These are phyloP conservation scores for Thelaira solivaga DNA, from an alignment of 2,888 invertebrate genomes.

Conservation along the genomic window DNA sequence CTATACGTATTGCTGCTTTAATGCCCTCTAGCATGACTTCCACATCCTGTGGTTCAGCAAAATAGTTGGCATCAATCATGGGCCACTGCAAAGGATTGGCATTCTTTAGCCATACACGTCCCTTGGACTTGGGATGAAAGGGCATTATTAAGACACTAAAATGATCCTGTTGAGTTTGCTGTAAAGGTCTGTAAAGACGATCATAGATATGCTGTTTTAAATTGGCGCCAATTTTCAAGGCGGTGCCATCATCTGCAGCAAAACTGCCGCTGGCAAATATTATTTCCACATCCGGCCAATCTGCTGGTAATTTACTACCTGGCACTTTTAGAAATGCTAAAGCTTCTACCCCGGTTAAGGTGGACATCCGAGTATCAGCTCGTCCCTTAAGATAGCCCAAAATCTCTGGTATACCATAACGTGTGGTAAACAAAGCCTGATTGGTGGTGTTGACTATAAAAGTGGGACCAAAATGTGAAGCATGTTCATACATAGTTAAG, in stretches of 20 bases:
- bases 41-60: constrained; percentile 82
- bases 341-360: constrained; percentile 80
- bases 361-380: constrained; percentile 80
- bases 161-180: constrained; percentile 78
- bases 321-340: constrained; percentile 81
- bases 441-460: constrained; percentile 74
- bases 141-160: constrained; percentile 82
- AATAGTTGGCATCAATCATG: constrained; percentile 88
- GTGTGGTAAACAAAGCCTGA: constrained; percentile 60
- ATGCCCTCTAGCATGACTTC: constrained; percentile 81
- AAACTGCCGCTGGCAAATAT: constrained; percentile 81
- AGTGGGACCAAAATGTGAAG: constrained; percentile 73
- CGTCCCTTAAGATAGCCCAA: constrained; percentile 77
- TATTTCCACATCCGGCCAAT: constrained; percentile 83
- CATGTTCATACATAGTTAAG: constrained; percentile 79
- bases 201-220: constrained; percentile 79
- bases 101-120: constrained; percentile 81
- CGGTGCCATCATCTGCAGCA: constrained; percentile 79
- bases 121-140: constrained; percentile 85
- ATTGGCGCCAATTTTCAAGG: constrained; percentile 78
- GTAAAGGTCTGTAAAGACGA: constrained; percentile 75
- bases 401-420: constrained; percentile 70
- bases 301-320: constrained; percentile 68
- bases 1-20: constrained; percentile 80
- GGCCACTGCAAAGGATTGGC: constrained; percentile 87